Conservation (phyloP, 2,888 invertebrate genomes). For the Luperina nickerlii region DNA sequence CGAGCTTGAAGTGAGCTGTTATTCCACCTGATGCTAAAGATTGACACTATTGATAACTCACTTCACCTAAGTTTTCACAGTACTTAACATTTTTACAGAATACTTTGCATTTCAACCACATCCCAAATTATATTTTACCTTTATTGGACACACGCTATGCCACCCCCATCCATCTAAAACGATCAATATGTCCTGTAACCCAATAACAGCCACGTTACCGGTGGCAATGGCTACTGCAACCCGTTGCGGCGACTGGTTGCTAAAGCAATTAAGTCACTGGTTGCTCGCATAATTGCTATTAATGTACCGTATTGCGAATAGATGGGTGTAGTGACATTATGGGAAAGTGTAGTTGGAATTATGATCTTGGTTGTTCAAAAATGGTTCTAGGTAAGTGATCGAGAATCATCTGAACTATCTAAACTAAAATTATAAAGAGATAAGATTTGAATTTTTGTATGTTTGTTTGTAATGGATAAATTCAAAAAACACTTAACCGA, state of each 20-base stretch:
- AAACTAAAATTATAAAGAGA: no score
- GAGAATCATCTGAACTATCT: not conserved
- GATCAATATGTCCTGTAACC: slow-evolving; percentile 53
- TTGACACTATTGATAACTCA: not conserved
- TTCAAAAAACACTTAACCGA: no score
- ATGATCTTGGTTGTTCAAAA: slow-evolving; percentile 10
- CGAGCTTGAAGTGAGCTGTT: not conserved
- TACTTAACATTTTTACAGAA: not conserved
- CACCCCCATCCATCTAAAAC: slow-evolving; percentile 27
- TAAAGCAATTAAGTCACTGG: slow-evolving; percentile 62
- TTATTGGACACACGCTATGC: not conserved
- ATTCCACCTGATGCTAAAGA: not conserved
- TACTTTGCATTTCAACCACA: not conserved
- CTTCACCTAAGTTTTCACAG: not conserved
- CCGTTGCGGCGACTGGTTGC: slow-evolving; percentile 55
- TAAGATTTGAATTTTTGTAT: no score
- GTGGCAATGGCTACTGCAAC: slow-evolving; percentile 42
- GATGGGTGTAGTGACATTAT: slow-evolving; percentile 30
- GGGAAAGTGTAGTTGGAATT: not conserved
- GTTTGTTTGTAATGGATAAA: no score
- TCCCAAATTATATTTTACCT: slow-evolving; percentile 1
- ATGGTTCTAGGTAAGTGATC: not conserved
- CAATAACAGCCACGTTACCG: slow-evolving; percentile 48
- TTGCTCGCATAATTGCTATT: slow-evolving; percentile 60
- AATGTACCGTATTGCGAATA: slow-evolving; percentile 51